Evolutionary conservation across 2,113 vertebrate species (phyloP), one percentile per base, ranked within the genome.

Genomic region (Cathartes aura): DNA sequence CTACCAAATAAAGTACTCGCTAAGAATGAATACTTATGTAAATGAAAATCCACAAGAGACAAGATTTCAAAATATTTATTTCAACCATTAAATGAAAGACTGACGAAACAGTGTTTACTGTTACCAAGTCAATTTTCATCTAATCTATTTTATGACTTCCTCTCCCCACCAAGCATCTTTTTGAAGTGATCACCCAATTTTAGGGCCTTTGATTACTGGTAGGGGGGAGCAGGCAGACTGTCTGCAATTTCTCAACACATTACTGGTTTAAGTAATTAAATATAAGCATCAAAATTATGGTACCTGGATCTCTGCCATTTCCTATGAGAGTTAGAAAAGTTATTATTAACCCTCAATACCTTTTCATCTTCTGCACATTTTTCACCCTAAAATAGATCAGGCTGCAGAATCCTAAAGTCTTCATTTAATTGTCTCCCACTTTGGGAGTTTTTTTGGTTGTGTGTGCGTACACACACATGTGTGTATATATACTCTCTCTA

Each of bases 401-500:
- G 23, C 22, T 90, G 23, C 45, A 79, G 36, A 64, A 56, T 53
- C 42, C 45, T 40, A 2, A 68, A 29, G 9, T 30, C 12, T 48
- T 70, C 15, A 60, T 5, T 59, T 26, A 92, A 85, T 13, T 62
- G 7, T 43, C 45, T 55, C 9, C 38, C 27, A 7, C 42, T 89
- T 55, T 21, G 6, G 43, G 27, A n/a, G 9, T 30, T 6, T 43
- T 64, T 7, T 71, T 11, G 36, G 30, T 40, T 24, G 6, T n/a
- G 20, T 48, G 10, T 32, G 20, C 62, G 24, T 48, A 11, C 2
- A 66, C 5, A 58, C 1, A 8, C 3, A 4, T 1, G 1, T 15
- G 9, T 30, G 2, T 19, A 4, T 7, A 36, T 4, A 29, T 8
- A 29, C 26, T 81, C 53, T 70, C 26, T 47, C 78, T 62, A 56